Evolutionary conservation across 2,113 vertebrate species (phyloP), one percentile per base, ranked within the genome.

Genomic region (Hucho hucho): DNA sequence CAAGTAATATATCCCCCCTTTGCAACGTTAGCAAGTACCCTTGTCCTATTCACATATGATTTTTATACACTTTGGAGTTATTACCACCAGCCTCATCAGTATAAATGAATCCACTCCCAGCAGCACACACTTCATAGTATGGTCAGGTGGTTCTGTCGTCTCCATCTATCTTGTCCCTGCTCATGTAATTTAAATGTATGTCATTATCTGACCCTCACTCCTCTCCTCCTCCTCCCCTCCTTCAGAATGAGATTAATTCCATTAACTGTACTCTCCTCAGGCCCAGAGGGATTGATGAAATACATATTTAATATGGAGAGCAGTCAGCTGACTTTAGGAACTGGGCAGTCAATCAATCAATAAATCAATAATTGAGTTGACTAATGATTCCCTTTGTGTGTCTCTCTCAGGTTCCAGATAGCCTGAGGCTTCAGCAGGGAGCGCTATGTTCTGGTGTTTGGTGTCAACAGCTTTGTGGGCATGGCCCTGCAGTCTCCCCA

Each of bases 401-500:
- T 11, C 58, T 61, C 18, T 65, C 12, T 28, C 26, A 72, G 95
- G 70, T 97, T 95, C 77, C 94, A 96, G 86, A 96, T 96, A 0
- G 95, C 94, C 61, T 82, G 91, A 29, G 90, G 88, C 80, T 91
- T 95, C 64, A 95, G 83, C 0, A 92, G 93, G 90, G 91, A 93
- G 20, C 80, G 93, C 2, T 96, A 95, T 0, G 95, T 94, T 3
- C 87, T 97, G 37, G 94, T 96, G 20, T 95, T 96, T 74, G 95
- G 96, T 1, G 84, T 95, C 1, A 96, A 96, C 78, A 95, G 91
- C 67, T 95, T 96, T 75, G 87, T 92, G 77, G 94, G 94, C 22
- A 87, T 94, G 37, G 88, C 73, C 1, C 82, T 97, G 64, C 95
- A 96, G 93, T 0, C 32, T 94, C 29, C 94, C 96, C 26, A 95